Percentiles rank a stretch among this genome's conserved stretches.
These are phyloP conservation scores for Micromys minutus DNA, from an alignment of 2,113 vertebrate genomes.

Conservation along the genomic window DNA sequence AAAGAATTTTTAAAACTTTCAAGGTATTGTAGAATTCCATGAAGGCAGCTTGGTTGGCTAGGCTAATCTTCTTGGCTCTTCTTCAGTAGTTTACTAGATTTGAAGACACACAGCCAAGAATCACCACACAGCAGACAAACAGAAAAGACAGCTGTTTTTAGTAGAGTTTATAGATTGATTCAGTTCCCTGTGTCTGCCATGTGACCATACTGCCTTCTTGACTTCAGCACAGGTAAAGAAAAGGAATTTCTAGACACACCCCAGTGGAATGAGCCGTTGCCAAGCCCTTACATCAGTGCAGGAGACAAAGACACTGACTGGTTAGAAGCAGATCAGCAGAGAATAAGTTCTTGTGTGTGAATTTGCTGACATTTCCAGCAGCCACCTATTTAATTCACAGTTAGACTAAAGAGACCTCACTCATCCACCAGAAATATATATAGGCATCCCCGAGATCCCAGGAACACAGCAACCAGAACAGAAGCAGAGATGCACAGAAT, in stretches of 20 bases:
- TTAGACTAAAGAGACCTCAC: conserved; percentile 41
- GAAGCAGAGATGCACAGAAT: conserved; percentile 51
- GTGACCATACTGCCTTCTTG: background rate
- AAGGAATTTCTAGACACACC: background rate
- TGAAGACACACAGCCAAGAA: background rate
- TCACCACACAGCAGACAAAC: background rate
- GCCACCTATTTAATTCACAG: conserved; percentile 64
- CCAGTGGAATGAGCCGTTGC: background rate
- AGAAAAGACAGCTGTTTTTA: background rate
- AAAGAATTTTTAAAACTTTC: background rate
- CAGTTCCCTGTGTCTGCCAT: background rate
- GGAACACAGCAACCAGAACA: conserved; percentile 27
- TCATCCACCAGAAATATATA: conserved; percentile 45
- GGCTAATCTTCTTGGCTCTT: background rate
- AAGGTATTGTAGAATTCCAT: background rate
- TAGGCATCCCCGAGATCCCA: conserved; percentile 30
- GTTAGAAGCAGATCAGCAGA: conserved; percentile 42
- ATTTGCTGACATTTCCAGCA: conserved; percentile 66
- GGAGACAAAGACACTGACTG: conserved; percentile 7
- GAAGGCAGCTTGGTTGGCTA: background rate
- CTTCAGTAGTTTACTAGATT: background rate
- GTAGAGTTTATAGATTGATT: background rate
- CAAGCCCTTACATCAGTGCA: conserved; percentile 29
- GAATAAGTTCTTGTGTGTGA: conserved; percentile 53
- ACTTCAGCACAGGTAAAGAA: background rate